Conservation (phyloP, 1,140 invertebrate genomes). For the Argopecten irradians region DNA sequence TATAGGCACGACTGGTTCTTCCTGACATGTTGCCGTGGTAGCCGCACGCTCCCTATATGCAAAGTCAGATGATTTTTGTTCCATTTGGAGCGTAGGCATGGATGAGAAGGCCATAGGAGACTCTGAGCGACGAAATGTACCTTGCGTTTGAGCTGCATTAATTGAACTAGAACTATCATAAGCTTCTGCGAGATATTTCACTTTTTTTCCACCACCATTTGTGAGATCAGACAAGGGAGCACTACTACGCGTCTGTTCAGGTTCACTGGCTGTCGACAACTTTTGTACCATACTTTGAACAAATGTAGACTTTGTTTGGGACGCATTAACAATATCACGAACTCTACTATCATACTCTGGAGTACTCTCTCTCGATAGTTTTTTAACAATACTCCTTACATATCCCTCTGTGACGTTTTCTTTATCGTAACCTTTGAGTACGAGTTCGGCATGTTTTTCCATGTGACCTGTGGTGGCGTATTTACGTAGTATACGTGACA, state of each 20-base stretch:
- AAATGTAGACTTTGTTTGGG: slow-evolving; percentile 65
- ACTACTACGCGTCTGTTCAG: slow-evolving; percentile 47
- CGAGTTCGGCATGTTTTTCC: slow-evolving; percentile 41
- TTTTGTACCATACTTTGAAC: slow-evolving; percentile 66
- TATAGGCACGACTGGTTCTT: slow-evolving; percentile 40
- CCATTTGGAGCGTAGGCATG: slow-evolving; percentile 61
- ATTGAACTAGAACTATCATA: slow-evolving; percentile 54
- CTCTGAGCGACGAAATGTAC: neutral
- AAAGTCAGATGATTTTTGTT: slow-evolving; percentile 46
- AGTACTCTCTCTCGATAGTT: slow-evolving; percentile 68
- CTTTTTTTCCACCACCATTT: slow-evolving; percentile 62
- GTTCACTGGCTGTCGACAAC: slow-evolving; percentile 61
- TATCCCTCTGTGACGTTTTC: slow-evolving; percentile 69
- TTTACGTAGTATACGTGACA: slow-evolving; percentile 65
- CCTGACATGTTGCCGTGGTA: slow-evolving; percentile 53
- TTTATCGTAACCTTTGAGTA: slow-evolving; percentile 61
- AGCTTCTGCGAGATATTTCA: slow-evolving; percentile 61
- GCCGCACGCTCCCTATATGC: slow-evolving; percentile 50
- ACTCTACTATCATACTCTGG: slow-evolving; percentile 56
- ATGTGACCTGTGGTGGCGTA: slow-evolving; percentile 59
- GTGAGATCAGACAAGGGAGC: slow-evolving; percentile 68
- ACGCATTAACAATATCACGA: slow-evolving; percentile 59
- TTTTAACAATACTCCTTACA: slow-evolving; percentile 67
- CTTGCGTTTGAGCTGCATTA: slow-evolving; percentile 12
- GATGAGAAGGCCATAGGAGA: slow-evolving; percentile 45